A percentile compares a stretch with the other conserved stretches of the same genome.
Evolutionary conservation across 2,888 invertebrate species (phyloP).

Genomic region (Myopa tessellatipennis): DNA sequence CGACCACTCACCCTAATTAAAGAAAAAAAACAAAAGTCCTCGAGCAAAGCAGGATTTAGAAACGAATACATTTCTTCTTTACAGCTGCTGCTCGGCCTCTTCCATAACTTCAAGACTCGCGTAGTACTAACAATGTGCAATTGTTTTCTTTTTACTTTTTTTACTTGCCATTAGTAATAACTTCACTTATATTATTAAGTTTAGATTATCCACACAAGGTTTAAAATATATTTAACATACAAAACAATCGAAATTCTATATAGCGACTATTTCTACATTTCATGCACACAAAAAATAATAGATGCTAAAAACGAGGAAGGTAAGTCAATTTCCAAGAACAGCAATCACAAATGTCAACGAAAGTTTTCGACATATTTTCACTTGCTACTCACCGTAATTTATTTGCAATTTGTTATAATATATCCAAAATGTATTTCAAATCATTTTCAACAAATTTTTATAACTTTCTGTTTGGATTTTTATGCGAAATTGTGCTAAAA

Average conservation of each 20-base stretch:
- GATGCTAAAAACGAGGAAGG: slow-evolving; percentile 32
- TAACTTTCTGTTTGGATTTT: slow-evolving; percentile 14
- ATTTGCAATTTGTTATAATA: slow-evolving; percentile 7
- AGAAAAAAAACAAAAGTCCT: not conserved
- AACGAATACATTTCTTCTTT: not conserved
- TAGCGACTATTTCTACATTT: not conserved
- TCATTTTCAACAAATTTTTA: slow-evolving; percentile 22
- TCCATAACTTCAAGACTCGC: too few species aligned
- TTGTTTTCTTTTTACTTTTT: not conserved
- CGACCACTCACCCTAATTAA: not conserved
- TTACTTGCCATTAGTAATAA: too few species aligned
- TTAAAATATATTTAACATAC: not conserved
- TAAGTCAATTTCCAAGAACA: slow-evolving; percentile 15
- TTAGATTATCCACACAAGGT: not conserved
- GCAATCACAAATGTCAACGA: slow-evolving; percentile 21
- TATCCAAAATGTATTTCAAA: not conserved
- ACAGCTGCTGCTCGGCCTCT: not conserved
- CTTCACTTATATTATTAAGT: not conserved
- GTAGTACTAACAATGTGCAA: not conserved
- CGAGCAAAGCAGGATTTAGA: not conserved
- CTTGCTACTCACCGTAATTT: slow-evolving; percentile 29
- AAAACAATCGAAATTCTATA: not conserved
- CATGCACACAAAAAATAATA: not conserved
- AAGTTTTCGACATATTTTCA: slow-evolving; percentile 4
- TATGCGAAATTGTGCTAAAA: slow-evolving; percentile 21